Conservation (phyloP, 2,888 invertebrate species). For the Melanostoma mellinum region DNA sequence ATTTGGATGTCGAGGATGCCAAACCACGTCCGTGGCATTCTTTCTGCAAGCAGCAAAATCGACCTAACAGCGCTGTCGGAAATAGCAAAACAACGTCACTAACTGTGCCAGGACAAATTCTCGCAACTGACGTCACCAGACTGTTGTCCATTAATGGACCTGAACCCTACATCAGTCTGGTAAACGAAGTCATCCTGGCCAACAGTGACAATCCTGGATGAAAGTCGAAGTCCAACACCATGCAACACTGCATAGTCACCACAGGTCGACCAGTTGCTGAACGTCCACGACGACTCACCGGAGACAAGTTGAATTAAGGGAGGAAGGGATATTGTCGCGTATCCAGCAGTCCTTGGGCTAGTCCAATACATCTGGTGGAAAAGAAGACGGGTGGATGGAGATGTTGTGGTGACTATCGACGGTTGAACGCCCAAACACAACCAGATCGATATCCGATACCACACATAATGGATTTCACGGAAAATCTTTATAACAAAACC, state of each 20-base stretch:
- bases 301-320: no score
- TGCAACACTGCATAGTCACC: conserved; percentile 30
- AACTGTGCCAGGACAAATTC: not conserved
- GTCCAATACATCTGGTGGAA: conserved; percentile 21
- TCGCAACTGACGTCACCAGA: not conserved
- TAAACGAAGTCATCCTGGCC: conserved; percentile 6
- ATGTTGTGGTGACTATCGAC: conserved; percentile 4
- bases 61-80: no score
- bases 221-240: not conserved
- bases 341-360: conserved; percentile 33
- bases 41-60: not conserved
- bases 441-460: conserved; percentile 77
- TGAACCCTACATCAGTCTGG: conserved; percentile 7
- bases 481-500: no score
- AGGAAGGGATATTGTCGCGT: no score
- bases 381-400: no score
- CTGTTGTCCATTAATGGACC: conserved; percentile 1
- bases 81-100: conserved; percentile 6
- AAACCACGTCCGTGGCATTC: conserved; percentile 22
- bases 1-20: conserved; percentile 35
- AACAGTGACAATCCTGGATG: not conserved
- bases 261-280: conserved; percentile 32
- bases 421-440: conserved; percentile 70
- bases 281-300: conserved; percentile 23
- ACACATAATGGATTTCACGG: no score